Evolutionary conservation across 2,888 invertebrate species (phyloP).

Genomic region (Nephrotoma appendiculata): DNA sequence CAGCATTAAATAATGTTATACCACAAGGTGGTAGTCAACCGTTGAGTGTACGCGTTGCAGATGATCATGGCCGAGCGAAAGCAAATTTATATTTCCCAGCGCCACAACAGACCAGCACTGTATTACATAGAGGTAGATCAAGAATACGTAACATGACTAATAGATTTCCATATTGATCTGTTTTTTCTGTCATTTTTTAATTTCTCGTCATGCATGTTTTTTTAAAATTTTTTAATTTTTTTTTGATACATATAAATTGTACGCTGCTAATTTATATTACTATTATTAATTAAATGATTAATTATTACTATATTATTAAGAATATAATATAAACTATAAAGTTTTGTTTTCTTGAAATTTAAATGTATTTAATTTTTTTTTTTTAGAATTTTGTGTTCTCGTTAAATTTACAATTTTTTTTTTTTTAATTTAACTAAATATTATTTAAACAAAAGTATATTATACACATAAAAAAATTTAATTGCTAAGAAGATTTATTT

Average conservation of each 20-base stretch:
- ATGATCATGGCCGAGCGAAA: conserved; percentile 33
- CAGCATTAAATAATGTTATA: conserved; percentile 68
- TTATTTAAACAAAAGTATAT: background rate
- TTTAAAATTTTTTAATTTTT: background rate
- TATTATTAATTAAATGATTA: background rate
- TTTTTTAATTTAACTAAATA: background rate
- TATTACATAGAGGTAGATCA: conserved; percentile 36
- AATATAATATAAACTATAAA: background rate
- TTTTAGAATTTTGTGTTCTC: conserved; percentile 1
- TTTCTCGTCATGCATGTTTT: conserved; percentile 2
- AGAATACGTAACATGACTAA: conserved; percentile 24
- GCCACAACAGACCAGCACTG: conserved; percentile 13
- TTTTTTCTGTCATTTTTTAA: conserved; percentile 3
- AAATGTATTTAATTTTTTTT: background rate
- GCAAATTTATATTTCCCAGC: conserved; percentile 27
- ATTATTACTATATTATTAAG: background rate
- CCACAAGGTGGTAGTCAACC: conserved; percentile 74
- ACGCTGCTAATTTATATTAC: conserved; percentile 4
- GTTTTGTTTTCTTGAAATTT: background rate
- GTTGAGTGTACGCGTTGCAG: conserved; percentile 50
- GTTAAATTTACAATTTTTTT: background rate
- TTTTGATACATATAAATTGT: conserved; percentile 3
- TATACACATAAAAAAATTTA: background rate
- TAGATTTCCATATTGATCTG: conserved; percentile 23
- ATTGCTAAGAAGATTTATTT: background rate